phyloP scores from a whole-genome alignment of 2,888 invertebrate genomes.

The Ptilodon capucinus region DNA sequence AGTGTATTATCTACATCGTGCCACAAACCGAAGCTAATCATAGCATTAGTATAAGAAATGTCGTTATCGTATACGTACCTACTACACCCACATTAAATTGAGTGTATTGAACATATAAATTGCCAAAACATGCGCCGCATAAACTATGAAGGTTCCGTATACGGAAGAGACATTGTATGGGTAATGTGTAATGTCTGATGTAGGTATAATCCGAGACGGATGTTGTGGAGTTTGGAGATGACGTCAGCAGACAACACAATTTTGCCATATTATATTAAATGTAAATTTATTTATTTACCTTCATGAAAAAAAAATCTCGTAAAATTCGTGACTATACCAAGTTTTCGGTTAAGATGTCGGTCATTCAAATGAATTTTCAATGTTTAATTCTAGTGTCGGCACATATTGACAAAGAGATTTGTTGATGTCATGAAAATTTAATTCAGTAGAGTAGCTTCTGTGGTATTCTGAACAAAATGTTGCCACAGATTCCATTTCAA shows the following conservation, averaged over 20 bases:
- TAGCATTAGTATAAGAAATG: slow-evolving; percentile 41
- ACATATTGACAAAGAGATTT: too few species aligned
- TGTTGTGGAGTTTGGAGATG: not conserved
- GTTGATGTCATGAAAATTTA: too few species aligned
- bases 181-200: not conserved
- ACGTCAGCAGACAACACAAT: not conserved
- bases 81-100: slow-evolving; percentile 38
- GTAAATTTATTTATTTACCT: too few species aligned
- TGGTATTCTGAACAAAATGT: too few species aligned
- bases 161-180: slow-evolving; percentile 3
- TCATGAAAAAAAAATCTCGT: too few species aligned
- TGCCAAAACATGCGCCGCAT: not conserved
- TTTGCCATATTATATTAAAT: too few species aligned
- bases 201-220: not conserved
- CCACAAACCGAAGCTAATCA: slow-evolving; percentile 40
- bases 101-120: slow-evolving; percentile 22
- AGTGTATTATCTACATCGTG: slow-evolving; percentile 10
- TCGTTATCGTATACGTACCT: slow-evolving; percentile 35
- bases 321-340: too few species aligned
- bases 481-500: too few species aligned
- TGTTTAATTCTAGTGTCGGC: too few species aligned
- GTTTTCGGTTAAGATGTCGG: too few species aligned
- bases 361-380: too few species aligned
- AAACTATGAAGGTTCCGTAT: slow-evolving; percentile 16
- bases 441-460: too few species aligned